Percentiles rank a stretch among this genome's conserved stretches.
phyloP scores from a whole-genome alignment of 2,797 vertebrate species.

The Poeciliopsis paucimaculata region DNA sequence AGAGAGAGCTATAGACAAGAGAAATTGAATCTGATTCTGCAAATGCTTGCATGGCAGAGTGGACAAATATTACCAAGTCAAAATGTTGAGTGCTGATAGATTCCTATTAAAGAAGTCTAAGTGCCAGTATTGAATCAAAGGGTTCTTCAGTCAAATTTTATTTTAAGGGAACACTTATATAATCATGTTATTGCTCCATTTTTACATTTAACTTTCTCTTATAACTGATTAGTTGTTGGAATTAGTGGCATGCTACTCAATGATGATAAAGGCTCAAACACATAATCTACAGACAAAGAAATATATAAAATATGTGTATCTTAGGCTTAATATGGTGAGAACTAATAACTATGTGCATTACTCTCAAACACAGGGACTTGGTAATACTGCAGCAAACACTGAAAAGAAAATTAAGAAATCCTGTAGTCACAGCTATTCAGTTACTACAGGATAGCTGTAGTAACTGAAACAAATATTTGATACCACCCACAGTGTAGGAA shows the following conservation, averaged over 20 bases:
- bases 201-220: not conserved
- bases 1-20: not conserved
- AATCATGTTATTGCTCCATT: not conserved
- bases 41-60: not conserved
- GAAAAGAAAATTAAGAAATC: conserved; percentile 33
- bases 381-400: conserved; percentile 6
- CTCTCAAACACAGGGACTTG: not conserved
- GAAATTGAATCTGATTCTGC: not conserved
- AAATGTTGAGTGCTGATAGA: not conserved
- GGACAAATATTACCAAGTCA: not conserved
- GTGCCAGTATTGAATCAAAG: not conserved
- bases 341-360: not conserved
- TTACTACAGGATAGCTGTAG: too few relatives aligned
- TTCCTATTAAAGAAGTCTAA: not conserved
- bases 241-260: not conserved
- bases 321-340: not conserved
- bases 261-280: not conserved
- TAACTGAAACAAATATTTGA: conserved; percentile 39
- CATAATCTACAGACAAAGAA: not conserved
- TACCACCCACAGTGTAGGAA: conserved; percentile 35
- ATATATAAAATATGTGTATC: not conserved
- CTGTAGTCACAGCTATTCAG: conserved; percentile 23
- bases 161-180: not conserved
- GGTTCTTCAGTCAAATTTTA: not conserved
- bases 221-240: not conserved